Base-by-base conservation (phyloP, 2,797 vertebrate species). In the Gambusia yucatana region DNA sequence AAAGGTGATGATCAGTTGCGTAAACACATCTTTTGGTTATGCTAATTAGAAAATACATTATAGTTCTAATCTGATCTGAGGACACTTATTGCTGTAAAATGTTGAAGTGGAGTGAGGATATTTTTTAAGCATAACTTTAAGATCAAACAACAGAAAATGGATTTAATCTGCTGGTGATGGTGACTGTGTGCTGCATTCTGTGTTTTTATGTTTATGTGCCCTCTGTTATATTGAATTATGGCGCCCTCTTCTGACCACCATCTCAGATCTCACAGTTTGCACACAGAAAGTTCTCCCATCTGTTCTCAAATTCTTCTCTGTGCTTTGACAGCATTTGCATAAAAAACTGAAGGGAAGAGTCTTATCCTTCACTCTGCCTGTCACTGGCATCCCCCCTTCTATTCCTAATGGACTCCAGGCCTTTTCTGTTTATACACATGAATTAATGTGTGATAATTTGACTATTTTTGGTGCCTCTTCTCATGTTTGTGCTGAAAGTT, bases 241-340 rank as follows among this genome's bases (percentile, higher is more conserved):
- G 89, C 80, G 85, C 93, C 94, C 94, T 94, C 94, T 95, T 25
- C 92, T 94, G 94, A 93, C 0, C 77, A 70, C 10, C 76, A 43
- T 72, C 36, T 28, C 3, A 52, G 46, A 72, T 76, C 25, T 48
- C 41, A 41, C 47, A 73, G 76, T 72, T 69, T 75, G 33, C 59
- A 30, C 69, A 74, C 75, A 61, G 46, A 75, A 77, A 73, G 41
- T 16, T 75, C 9, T 63, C n/a, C 80, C 36, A n/a, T 76, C 70
- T 61, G 69, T 83, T 76, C 61, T 36, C 8, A 2, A 2, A 63
- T 50, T 75, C 50, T 75, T 2, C 25, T 77, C 30, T 74, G 65
- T 65, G 36, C 59, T 72, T 86, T 7, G 8, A 80, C 83, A 75
- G 70, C 55, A 57, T 63, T 59, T 52, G 79, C 73, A 78, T 33